A percentile compares a stretch with the other conserved stretches of the same genome.
These are phyloP conservation scores for Poeciliopsis presidionis DNA, from an alignment of 2,797 vertebrate genomes.

Conservation along the genomic window DNA sequence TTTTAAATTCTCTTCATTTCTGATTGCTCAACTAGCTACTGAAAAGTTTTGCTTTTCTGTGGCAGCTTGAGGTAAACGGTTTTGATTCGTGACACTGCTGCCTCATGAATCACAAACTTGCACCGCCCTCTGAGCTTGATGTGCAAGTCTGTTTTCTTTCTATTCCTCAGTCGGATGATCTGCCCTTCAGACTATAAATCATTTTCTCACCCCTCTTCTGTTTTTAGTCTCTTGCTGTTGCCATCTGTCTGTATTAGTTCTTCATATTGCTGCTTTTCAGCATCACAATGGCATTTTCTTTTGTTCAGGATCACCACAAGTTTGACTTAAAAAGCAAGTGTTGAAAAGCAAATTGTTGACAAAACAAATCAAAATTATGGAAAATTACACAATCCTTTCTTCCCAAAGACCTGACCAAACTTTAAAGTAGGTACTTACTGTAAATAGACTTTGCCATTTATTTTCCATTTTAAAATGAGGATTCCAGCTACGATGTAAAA, in stretches of 20 bases:
- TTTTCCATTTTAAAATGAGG: not conserved
- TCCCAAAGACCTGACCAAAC: not conserved
- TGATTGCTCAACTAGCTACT: not conserved
- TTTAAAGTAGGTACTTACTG: not conserved
- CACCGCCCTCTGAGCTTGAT: constrained; percentile 50
- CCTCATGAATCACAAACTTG: constrained; percentile 35
- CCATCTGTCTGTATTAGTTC: constrained; percentile 5
- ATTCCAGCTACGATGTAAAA: not conserved
- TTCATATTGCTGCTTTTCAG: constrained; percentile 8
- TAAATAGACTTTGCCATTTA: not conserved
- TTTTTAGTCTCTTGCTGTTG: constrained; percentile 9
- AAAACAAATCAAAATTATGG: not conserved
- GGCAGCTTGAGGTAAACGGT: constrained; percentile 42
- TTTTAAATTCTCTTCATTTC: constrained; percentile 9
- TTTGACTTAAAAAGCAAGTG: not conserved
- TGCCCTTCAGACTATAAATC: constrained; percentile 26
- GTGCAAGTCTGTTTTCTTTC: constrained; percentile 43
- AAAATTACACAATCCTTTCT: not conserved
- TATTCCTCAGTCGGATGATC: constrained; percentile 17
- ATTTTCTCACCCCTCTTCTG: constrained; percentile 23
- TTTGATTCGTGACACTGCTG: constrained; percentile 41
- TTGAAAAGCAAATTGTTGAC: no score
- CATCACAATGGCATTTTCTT: constrained; percentile 11
- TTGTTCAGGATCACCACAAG: not conserved
- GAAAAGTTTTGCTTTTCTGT: constrained; percentile 18